Evolutionary conservation across 2,888 invertebrate genomes (phyloP).

Genomic region (Eristalis tenax): DNA sequence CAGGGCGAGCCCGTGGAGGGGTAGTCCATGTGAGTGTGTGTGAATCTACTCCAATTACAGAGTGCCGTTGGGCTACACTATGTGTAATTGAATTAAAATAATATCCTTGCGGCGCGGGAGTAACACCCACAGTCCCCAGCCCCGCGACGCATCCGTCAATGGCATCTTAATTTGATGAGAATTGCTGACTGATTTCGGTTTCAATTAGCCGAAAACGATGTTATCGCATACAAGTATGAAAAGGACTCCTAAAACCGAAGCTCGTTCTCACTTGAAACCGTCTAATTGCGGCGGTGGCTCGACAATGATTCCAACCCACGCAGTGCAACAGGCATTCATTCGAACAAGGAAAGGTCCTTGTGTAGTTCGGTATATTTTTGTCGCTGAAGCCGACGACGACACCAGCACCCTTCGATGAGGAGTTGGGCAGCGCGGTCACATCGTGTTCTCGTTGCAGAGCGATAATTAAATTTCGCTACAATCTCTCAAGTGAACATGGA

Average conservation of each 20-base stretch:
- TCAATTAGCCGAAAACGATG: slow-evolving; percentile 44
- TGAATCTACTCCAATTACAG: slow-evolving; percentile 36
- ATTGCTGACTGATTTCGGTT: slow-evolving; percentile 37
- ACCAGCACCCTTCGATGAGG: not conserved
- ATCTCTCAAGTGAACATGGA: slow-evolving; percentile 14
- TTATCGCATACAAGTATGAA: not conserved
- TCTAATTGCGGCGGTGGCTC: slow-evolving; percentile 6
- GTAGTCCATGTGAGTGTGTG: not conserved
- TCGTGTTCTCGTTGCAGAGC: not conserved
- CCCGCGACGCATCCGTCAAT: slow-evolving; percentile 19
- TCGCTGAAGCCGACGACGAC: not conserved
- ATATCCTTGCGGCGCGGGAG: slow-evolving; percentile 21
- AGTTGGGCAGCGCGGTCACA: not conserved
- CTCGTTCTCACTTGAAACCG: not conserved
- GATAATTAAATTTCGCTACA: slow-evolving; percentile 38
- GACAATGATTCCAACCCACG: not conserved
- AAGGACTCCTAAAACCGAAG: slow-evolving; percentile 16
- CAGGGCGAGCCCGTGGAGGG: no score
- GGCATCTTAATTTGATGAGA: slow-evolving; percentile 55
- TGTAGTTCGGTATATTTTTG: not conserved
- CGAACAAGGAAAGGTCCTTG: slow-evolving; percentile 11
- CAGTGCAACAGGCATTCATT: slow-evolving; percentile 20
- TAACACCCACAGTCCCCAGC: not conserved
- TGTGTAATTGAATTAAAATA: slow-evolving; percentile 60
- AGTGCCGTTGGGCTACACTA: slow-evolving; percentile 18